Evolutionary conservation across 2,797 vertebrate genomes (phyloP).

Genomic region (Syngnathus rostellatus): DNA sequence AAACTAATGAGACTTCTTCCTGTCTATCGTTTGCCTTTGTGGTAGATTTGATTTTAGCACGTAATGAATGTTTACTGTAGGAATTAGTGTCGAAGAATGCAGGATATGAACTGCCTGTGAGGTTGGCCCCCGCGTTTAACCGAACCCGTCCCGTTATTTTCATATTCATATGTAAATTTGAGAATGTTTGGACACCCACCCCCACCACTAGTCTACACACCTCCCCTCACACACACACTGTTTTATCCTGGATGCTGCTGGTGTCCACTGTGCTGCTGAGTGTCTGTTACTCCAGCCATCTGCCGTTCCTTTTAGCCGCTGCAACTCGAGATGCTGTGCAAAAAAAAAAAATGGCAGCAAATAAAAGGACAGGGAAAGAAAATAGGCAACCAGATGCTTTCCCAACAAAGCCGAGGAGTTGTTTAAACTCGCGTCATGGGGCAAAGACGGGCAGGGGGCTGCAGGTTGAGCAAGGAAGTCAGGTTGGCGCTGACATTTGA

Average conservation of each 20-base stretch:
- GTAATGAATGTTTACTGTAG: slow-evolving; percentile 34
- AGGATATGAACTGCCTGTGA: slow-evolving; percentile 18
- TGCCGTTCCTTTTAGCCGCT: slow-evolving; percentile 70
- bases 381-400: slow-evolving; percentile 75
- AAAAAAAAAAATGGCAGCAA: slow-evolving; percentile 59
- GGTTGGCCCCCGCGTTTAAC: slow-evolving; percentile 34
- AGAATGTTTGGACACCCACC: slow-evolving; percentile 16
- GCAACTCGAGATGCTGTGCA: slow-evolving; percentile 69
- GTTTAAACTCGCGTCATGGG: slow-evolving; percentile 62
- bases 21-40: slow-evolving; percentile 5
- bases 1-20: slow-evolving; percentile 19
- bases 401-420: slow-evolving; percentile 69
- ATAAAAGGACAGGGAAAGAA: slow-evolving; percentile 68
- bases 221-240: slow-evolving; percentile 40
- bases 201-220: not conserved
- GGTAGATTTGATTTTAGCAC: slow-evolving; percentile 5
- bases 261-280: slow-evolving; percentile 64
- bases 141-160: slow-evolving; percentile 22
- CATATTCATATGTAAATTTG: slow-evolving; percentile 60
- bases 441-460: slow-evolving; percentile 15
- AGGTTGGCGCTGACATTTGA: slow-evolving; percentile 26
- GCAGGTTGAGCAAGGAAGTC: slow-evolving; percentile 33
- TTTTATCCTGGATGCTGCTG: slow-evolving; percentile 61
- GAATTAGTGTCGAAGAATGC: slow-evolving; percentile 53
- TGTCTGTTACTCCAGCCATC: slow-evolving; percentile 76